These are phyloP conservation scores for Egretta garzetta DNA, from an alignment of 2,113 vertebrate species.

Conservation along the genomic window DNA sequence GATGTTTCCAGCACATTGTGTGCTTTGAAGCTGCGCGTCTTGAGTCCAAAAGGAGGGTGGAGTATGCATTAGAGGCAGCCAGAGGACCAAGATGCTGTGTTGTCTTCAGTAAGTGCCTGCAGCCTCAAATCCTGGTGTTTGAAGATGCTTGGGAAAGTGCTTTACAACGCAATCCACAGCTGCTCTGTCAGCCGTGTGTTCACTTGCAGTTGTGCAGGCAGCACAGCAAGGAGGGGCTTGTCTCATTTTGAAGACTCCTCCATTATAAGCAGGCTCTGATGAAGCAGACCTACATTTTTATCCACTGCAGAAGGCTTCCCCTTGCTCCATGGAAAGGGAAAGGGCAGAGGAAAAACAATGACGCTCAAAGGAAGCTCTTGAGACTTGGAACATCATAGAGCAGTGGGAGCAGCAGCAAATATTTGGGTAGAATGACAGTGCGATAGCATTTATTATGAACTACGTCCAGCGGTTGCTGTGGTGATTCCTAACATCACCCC, in stretches of 20 bases:
- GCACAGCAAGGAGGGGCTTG: neutral
- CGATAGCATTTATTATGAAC: neutral
- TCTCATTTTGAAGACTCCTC: neutral
- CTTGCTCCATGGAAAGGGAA: neutral
- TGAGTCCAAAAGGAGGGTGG: neutral
- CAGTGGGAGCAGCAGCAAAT: neutral
- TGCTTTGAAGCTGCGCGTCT: neutral
- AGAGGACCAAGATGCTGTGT: neutral
- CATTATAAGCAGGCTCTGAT: neutral
- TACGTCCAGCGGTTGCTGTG: neutral
- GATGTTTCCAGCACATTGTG: constrained; percentile 42
- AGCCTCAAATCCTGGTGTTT: neutral
- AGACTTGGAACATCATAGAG: neutral
- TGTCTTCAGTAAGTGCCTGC: neutral
- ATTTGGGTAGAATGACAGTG: neutral
- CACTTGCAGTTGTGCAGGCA: neutral
- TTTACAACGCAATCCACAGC: neutral
- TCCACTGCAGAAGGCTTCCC: neutral
- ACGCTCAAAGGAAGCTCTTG: neutral
- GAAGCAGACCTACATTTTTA: neutral
- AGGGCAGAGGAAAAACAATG: neutral
- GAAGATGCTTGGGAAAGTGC: neutral
- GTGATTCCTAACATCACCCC: neutral
- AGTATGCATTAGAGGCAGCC: neutral
- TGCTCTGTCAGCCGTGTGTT: neutral